Conservation (phyloP, 2,113 vertebrate genomes). For the Meriones unguiculatus region DNA sequence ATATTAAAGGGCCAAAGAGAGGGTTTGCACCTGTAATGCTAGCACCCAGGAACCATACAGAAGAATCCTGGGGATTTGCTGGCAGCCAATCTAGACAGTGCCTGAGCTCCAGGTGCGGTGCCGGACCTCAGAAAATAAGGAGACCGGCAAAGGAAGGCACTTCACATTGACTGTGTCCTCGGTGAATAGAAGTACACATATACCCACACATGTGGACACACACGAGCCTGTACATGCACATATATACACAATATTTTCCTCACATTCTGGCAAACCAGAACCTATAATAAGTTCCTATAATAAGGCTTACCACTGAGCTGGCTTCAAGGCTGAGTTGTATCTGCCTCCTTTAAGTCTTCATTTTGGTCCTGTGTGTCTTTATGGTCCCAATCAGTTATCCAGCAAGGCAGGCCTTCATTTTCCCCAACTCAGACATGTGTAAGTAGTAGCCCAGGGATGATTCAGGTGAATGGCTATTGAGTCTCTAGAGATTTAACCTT, state of each 20-base stretch:
- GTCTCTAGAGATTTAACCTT: slow-evolving; percentile 60
- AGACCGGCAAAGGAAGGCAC: neutral
- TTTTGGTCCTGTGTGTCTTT: neutral
- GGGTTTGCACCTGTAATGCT: neutral
- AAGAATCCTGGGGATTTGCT: neutral
- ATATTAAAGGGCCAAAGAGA: no score
- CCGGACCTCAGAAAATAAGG: neutral
- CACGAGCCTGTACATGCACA: neutral
- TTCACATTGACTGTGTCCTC: neutral
- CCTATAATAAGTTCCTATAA: neutral
- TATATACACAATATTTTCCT: neutral
- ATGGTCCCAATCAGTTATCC: neutral
- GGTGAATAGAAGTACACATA: no score
- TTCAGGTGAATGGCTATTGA: neutral
- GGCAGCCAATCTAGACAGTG: neutral
- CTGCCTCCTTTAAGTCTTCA: neutral
- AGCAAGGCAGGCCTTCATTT: neutral
- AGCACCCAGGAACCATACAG: neutral
- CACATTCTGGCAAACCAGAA: neutral
- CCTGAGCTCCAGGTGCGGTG: neutral
- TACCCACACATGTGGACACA: neutral
- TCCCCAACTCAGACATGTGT: neutral
- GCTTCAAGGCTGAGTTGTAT: neutral
- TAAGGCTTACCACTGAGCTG: neutral
- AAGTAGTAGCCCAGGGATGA: neutral